Conservation (phyloP, 2,113 vertebrate genomes). For the Nyctereutes procyonoides region DNA sequence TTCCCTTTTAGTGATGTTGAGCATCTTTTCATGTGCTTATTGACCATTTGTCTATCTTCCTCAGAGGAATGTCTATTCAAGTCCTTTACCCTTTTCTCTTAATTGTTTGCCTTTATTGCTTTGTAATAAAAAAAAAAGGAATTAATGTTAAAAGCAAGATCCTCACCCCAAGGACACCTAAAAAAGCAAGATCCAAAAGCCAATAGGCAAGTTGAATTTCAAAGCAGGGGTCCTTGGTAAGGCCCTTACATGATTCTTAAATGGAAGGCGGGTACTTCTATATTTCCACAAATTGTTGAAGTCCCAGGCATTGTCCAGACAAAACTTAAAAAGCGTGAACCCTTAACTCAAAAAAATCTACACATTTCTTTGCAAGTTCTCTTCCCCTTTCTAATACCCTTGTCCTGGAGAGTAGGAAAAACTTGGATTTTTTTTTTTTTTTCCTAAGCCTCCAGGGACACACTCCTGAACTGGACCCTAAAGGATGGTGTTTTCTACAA, state of each 20-base stretch:
- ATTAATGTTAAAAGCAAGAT: conserved; percentile 8
- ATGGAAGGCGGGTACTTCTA: not conserved
- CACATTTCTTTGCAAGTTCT: not conserved
- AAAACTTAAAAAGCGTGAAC: not conserved
- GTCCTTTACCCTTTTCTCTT: not conserved
- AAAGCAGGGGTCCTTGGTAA: not conserved
- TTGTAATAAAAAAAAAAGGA: conserved; percentile 40
- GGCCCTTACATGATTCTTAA: not conserved
- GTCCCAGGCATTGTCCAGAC: not conserved
- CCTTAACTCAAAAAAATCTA: not conserved
- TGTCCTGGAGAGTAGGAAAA: not conserved
- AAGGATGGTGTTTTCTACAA: not conserved
- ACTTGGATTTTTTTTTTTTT: not conserved
- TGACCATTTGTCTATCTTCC: not conserved
- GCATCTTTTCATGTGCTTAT: not conserved
- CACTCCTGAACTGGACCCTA: not conserved
- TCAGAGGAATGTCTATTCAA: not conserved
- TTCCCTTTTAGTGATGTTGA: not conserved
- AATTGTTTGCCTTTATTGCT: not conserved
- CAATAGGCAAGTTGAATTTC: not conserved
- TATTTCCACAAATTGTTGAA: not conserved
- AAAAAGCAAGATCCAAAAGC: conserved; percentile 9
- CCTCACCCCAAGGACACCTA: not conserved
- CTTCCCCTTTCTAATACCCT: not conserved
- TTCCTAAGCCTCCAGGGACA: not conserved